Conservation (phyloP, 2,113 vertebrate species). For the Crypturellus undulatus region DNA sequence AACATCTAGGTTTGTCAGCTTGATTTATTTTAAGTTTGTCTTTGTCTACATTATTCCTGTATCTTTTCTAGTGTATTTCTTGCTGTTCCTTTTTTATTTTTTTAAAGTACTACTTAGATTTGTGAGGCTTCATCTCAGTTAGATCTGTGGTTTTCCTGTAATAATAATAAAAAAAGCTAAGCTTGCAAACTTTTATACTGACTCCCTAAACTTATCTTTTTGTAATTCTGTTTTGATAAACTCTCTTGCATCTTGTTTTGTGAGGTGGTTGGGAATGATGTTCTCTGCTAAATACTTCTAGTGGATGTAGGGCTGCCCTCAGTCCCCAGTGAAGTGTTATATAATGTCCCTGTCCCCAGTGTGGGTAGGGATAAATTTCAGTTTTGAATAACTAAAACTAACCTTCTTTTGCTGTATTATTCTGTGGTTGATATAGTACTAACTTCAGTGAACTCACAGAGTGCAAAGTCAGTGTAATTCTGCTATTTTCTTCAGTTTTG, state of each 20-base stretch:
- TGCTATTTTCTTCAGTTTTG: neutral
- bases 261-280: neutral
- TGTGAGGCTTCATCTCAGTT: neutral
- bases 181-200: neutral
- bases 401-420: neutral
- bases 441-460: neutral
- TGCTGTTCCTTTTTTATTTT: neutral
- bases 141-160: neutral
- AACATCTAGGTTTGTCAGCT: neutral
- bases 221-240: neutral
- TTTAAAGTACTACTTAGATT: neutral
- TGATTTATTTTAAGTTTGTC: neutral
- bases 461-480: neutral
- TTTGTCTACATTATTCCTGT: neutral
- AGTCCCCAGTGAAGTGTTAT: neutral
- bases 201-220: neutral
- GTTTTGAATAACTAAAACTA: neutral
- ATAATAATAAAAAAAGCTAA: neutral
- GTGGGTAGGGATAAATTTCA: neutral
- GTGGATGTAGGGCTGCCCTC: accelerated
- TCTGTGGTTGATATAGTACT: neutral
- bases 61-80: neutral
- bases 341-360: neutral
- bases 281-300: accelerated
- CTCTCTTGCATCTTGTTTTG: neutral